These are phyloP conservation scores for Celastrina argiolus DNA, from an alignment of 2,888 invertebrate genomes.

Conservation along the genomic window DNA sequence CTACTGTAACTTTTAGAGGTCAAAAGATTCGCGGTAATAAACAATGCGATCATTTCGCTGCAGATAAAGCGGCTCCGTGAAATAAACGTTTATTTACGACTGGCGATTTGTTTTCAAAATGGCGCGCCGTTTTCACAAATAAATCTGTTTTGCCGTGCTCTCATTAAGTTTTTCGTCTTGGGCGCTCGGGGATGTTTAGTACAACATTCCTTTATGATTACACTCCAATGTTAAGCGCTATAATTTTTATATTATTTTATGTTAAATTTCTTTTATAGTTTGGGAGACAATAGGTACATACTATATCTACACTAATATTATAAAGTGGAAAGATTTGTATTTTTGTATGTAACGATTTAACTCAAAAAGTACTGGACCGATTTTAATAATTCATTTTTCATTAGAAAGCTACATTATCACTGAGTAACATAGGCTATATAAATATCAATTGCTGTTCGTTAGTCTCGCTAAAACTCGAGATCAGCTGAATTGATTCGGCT, in stretches of 20 bases:
- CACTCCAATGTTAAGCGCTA: neutral
- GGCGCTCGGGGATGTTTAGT: conserved; percentile 17
- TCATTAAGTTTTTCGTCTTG: conserved; percentile 30
- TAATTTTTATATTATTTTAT: too few relatives aligned
- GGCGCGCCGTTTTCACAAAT: conserved; percentile 34
- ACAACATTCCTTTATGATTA: neutral
- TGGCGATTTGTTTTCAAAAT: conserved; percentile 37
- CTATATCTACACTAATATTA: too few relatives aligned
- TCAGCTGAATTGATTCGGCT: too few relatives aligned
- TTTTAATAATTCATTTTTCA: too few relatives aligned
- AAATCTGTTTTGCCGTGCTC: conserved; percentile 34
- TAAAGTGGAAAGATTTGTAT: too few relatives aligned
- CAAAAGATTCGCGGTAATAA: conserved; percentile 26
- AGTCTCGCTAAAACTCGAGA: too few relatives aligned
- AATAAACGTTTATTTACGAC: conserved; percentile 37
- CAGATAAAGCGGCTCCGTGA: conserved; percentile 31
- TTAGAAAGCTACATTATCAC: too few relatives aligned
- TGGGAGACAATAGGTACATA: too few relatives aligned
- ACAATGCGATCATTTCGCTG: conserved; percentile 28
- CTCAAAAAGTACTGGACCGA: too few relatives aligned
- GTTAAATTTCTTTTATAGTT: neutral
- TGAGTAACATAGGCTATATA: too few relatives aligned
- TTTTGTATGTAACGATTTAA: too few relatives aligned
- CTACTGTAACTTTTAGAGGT: neutral
- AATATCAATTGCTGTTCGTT: too few relatives aligned